A percentile compares a stretch with the other conserved stretches of the same genome.
These are phyloP conservation scores for Dermatemys mawii DNA, from an alignment of 2,113 vertebrate species.

Conservation along the genomic window DNA sequence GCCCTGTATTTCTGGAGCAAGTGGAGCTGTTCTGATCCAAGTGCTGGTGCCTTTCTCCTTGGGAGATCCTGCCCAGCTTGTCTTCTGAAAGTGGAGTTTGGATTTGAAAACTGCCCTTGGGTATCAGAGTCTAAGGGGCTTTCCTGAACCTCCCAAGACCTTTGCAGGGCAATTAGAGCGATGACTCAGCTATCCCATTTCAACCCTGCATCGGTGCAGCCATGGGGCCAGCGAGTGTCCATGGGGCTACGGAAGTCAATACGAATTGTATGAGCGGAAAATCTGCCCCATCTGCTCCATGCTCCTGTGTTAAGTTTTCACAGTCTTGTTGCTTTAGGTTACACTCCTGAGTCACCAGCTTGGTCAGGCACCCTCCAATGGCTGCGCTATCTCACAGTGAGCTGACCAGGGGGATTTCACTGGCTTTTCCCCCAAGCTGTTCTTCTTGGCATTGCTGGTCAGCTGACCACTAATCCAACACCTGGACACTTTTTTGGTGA, in stretches of 20 bases:
- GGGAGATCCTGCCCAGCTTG: not conserved
- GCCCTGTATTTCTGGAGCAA: not conserved
- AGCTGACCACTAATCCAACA: not conserved
- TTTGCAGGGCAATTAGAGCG: not conserved
- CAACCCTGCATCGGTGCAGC: not conserved
- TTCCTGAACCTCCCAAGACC: not conserved
- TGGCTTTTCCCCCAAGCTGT: not conserved
- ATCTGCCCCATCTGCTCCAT: not conserved
- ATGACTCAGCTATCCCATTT: not conserved
- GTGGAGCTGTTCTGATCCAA: not conserved
- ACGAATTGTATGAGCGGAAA: not conserved
- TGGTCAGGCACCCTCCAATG: no score
- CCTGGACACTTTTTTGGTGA: no score
- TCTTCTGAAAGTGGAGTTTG: not conserved
- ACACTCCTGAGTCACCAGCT: no score
- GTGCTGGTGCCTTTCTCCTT: not conserved
- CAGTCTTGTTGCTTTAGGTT: not conserved
- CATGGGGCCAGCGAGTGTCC: no score
- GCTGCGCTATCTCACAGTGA: not conserved
- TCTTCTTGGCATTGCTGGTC: not conserved
- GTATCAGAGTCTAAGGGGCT: not conserved
- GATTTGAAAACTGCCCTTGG: not conserved
- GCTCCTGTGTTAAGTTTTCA: not conserved
- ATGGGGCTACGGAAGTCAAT: not conserved
- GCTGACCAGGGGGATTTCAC: not conserved